These are phyloP conservation scores for Nebria ingens DNA, from an alignment of 1,140 invertebrate genomes.

Conservation along the genomic window DNA sequence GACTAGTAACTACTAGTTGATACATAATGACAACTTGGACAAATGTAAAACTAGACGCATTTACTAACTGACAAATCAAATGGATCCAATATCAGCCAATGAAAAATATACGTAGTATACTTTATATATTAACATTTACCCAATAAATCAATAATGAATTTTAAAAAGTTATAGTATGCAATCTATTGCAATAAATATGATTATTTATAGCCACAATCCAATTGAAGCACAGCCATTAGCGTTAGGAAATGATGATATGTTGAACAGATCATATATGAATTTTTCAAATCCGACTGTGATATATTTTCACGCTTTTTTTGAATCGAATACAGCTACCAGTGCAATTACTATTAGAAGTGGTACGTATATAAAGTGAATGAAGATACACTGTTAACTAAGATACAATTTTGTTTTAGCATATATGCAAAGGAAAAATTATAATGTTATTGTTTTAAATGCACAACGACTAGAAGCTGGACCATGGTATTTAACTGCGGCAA, in stretches of 20 bases:
- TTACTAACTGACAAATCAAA: background rate
- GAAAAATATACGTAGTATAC: too few species aligned
- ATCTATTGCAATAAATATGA: too few species aligned
- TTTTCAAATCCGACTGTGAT: slow-evolving; percentile 41
- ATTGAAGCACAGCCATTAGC: slow-evolving; percentile 33
- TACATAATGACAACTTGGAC: too few species aligned
- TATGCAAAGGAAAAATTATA: slow-evolving; percentile 38
- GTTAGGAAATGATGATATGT: slow-evolving; percentile 38
- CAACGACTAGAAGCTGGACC: slow-evolving; percentile 40
- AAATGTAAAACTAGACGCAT: too few species aligned
- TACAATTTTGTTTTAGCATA: slow-evolving; percentile 32
- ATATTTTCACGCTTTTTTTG: slow-evolving; percentile 46
- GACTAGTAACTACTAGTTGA: too few species aligned
- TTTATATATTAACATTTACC: too few species aligned
- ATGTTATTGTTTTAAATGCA: slow-evolving; percentile 42
- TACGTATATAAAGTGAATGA: slow-evolving; percentile 20
- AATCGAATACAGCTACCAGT: slow-evolving; percentile 37
- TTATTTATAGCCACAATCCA: slow-evolving; percentile 42
- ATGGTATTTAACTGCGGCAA: slow-evolving; percentile 43
- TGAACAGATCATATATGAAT: slow-evolving; percentile 41
- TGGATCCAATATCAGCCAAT: too few species aligned
- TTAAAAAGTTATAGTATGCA: too few species aligned
- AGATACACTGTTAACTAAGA: slow-evolving; percentile 9
- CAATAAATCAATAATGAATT: slow-evolving; percentile 5
- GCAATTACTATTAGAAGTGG: slow-evolving; percentile 39